phyloP scores from a whole-genome alignment of 2,797 vertebrate species.

The Sebastes nivosus region DNA sequence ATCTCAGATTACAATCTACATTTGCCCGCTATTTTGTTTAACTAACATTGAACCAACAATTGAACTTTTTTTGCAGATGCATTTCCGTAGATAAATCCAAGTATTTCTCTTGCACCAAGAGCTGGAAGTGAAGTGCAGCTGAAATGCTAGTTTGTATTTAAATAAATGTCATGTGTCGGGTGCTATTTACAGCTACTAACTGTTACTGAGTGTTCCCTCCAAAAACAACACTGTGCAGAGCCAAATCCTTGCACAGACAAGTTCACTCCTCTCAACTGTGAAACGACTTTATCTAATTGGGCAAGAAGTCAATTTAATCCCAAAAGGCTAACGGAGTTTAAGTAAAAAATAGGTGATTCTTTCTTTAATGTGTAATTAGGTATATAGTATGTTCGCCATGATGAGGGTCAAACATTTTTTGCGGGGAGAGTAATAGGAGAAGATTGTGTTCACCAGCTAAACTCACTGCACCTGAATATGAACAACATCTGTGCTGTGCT shows the following conservation, averaged over 20 bases:
- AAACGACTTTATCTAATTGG: not conserved
- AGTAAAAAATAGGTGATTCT: not conserved
- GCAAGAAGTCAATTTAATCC: not conserved
- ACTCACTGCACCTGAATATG: not conserved
- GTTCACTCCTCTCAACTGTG: conserved; percentile 3
- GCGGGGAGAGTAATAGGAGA: not conserved
- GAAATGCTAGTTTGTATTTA: conserved; percentile 25
- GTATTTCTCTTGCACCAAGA: not conserved
- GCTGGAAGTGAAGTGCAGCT: not conserved
- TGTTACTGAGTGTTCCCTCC: conserved; percentile 69
- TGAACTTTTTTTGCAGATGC: not conserved
- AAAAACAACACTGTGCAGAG: conserved; percentile 63
- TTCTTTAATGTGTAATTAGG: not conserved
- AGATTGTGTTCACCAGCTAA: not conserved
- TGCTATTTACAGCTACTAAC: conserved; percentile 59
- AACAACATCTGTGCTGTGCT: not conserved
- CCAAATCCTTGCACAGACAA: conserved; percentile 51
- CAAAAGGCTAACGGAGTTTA: not conserved
- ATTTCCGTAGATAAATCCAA: not conserved
- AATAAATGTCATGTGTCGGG: conserved; percentile 29
- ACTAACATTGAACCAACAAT: not conserved
- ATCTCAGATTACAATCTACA: not conserved
- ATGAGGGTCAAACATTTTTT: not conserved
- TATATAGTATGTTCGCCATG: not conserved
- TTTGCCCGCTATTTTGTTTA: not conserved